Conservation (phyloP, 92 coral and sea anemone genomes). For the Scolanthus callimorphus region DNA sequence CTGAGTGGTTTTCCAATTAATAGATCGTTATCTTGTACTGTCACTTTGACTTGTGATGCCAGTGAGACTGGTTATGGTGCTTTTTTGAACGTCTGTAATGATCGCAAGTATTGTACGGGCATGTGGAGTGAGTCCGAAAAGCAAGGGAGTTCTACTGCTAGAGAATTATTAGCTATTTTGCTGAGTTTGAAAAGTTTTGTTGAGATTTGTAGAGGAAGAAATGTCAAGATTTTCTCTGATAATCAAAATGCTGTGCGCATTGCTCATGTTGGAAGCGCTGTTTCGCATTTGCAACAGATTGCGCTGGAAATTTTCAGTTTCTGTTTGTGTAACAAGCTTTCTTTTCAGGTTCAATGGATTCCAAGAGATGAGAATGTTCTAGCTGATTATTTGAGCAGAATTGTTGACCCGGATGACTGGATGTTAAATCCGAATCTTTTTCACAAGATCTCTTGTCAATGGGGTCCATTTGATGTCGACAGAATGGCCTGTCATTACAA, state of each 20-base stretch:
- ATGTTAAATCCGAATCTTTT: too few species aligned
- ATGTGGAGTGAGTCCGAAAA: conserved; percentile 1
- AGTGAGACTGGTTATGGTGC: conserved; percentile 34
- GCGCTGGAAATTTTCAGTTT: conserved; percentile 26
- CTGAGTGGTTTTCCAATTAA: conserved; percentile 22
- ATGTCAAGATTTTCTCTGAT: too few species aligned
- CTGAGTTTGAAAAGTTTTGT: conserved; percentile 1
- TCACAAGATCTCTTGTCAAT: too few species aligned
- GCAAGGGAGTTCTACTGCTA: conserved; percentile 21
- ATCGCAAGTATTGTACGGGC: conserved; percentile 8
- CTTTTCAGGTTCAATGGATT: too few species aligned
- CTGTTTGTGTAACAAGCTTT: too few species aligned
- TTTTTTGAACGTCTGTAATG: conserved; percentile 2
- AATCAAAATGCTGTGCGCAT: conserved; percentile 10
- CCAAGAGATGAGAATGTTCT: too few species aligned
- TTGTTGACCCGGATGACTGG: conserved; percentile 29
- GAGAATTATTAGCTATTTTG: too few species aligned
- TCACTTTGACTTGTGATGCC: conserved; percentile 24
- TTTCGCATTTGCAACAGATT: conserved; percentile 15
- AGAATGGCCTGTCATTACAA: too few species aligned
- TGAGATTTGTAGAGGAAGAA: too few species aligned
- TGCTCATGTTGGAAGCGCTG: neutral
- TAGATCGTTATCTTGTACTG: conserved; percentile 20
- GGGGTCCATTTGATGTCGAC: too few species aligned
- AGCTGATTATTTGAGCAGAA: too few species aligned